phyloP scores from a whole-genome alignment of 1,140 invertebrate species.

The Octopus bimaculoides region DNA sequence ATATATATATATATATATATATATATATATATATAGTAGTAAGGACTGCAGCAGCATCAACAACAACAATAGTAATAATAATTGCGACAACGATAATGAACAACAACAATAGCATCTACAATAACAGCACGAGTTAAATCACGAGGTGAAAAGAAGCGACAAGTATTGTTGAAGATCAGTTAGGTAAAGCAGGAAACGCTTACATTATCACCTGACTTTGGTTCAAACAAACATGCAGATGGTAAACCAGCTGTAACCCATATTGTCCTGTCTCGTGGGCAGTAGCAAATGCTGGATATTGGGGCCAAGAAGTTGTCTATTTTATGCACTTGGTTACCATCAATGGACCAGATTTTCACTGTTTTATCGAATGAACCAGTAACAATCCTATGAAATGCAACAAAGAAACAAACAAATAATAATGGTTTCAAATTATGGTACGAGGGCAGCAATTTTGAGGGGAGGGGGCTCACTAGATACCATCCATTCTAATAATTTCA shows the following conservation, averaged over 20 bases:
- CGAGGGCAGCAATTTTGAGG: too few species aligned
- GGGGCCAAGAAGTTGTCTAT: conserved; percentile 51
- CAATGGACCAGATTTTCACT: conserved; percentile 56
- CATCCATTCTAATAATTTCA: too few species aligned
- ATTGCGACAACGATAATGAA: too few species aligned
- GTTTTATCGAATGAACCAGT: conserved; percentile 58
- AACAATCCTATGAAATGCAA: conserved; percentile 43
- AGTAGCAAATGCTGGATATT: conserved; percentile 54
- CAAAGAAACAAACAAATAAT: not conserved
- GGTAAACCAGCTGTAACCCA: conserved; percentile 52
- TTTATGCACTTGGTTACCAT: conserved; percentile 54
- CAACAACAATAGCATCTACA: too few species aligned
- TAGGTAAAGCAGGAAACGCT: conserved; percentile 17
- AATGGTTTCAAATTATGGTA: too few species aligned
- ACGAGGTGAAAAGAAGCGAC: not conserved
- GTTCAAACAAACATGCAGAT: conserved; percentile 53
- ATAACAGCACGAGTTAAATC: too few species aligned
- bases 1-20: conserved; percentile 12
- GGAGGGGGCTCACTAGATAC: too few species aligned
- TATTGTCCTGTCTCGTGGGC: conserved; percentile 52
- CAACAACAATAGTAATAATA: too few species aligned
- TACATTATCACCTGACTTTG: conserved; percentile 57
- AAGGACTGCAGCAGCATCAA: too few species aligned
- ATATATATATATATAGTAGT: not conserved
- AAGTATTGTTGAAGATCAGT: not conserved